Evolutionary conservation across 2,888 invertebrate species (phyloP).

Genomic region (Phortica okadai): DNA sequence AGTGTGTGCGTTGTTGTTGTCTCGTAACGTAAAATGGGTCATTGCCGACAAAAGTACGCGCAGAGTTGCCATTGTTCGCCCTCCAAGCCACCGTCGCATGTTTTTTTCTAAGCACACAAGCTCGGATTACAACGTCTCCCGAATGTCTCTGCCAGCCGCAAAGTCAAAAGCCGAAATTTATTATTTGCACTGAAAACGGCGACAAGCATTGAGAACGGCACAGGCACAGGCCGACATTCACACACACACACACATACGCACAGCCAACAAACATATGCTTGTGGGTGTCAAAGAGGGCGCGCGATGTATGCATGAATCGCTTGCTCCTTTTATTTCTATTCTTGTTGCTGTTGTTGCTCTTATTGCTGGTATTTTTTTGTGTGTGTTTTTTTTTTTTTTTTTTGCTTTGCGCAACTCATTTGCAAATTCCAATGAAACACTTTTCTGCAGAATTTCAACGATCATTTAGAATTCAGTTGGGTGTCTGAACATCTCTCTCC

Average conservation of each 20-base stretch:
- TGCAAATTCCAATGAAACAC: slow-evolving; percentile 75
- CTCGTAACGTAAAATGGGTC: slow-evolving; percentile 55
- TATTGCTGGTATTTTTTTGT: background rate
- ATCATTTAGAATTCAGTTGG: slow-evolving; percentile 72
- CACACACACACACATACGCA: background rate
- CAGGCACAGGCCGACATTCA: background rate
- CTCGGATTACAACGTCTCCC: slow-evolving; percentile 67
- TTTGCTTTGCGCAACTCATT: slow-evolving; percentile 67
- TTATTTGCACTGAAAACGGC: slow-evolving; percentile 66
- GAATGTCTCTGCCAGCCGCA: slow-evolving; percentile 57
- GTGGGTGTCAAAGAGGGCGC: background rate
- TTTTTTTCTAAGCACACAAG: slow-evolving; percentile 10
- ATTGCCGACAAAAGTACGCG: slow-evolving; percentile 44
- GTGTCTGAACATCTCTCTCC: slow-evolving; percentile 49
- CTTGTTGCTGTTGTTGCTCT: background rate
- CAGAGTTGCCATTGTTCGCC: background rate
- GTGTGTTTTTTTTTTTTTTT: slow-evolving; percentile 31
- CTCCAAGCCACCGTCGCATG: background rate
- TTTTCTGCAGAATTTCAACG: slow-evolving; percentile 73
- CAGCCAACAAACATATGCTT: background rate
- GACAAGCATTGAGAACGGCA: slow-evolving; percentile 41
- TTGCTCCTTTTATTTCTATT: background rate
- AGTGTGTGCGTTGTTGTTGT: background rate
- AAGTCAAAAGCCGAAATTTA: slow-evolving; percentile 61
- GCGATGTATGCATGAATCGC: background rate